Base-by-base conservation (phyloP, 2,888 invertebrate species). In the Hyles lineata region DNA sequence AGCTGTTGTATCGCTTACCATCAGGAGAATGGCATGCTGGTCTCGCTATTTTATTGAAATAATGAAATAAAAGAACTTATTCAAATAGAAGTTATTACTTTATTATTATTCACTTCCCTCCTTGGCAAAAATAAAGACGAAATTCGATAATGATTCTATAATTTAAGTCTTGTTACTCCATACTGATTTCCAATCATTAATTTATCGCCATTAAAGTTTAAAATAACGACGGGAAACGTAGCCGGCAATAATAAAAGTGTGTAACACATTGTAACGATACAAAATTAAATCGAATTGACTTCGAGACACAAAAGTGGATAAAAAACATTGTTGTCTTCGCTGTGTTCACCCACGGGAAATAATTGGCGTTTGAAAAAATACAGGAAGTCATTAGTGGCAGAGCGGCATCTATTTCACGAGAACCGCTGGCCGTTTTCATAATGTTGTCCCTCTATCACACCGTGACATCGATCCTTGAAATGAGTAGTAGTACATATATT, bases 371-470 rank as follows among this genome's bases (percentile, higher is more conserved):
- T 89, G 90, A 90, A 92, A 92, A 93, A 92, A 90, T 88, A 89
- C 93, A 91, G 93, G 93, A 94, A 93, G 92, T 94, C 92, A 91
- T 94, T 94, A 93, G 92, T 90, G 90, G 90, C 87, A 84, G 89
- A 91, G 87, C 87, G 86, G 92, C 88, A 87, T 90, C 92, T 91
- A 91, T 92, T 91, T 89, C 88, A 91, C 88, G 85, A 88, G 87
- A 89, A 87, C 83, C 81, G 84, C 82, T 78, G 83, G 84, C 83
- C 79, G 80, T 79, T 79, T 76, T 75, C 73, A 78, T 79, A 75
- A 83, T 82, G 80, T 76, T 75, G 79, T 73, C 76, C 77, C 82
- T 74, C 70, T 77, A 73, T 92, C 77, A 91, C 92, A 93, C 92
- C 85, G 88, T 71, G 11, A 3, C 43, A 15, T 11, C 43, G 43